Evolutionary conservation across 2,797 vertebrate species (phyloP), one percentile per base, ranked within the genome.

Genomic region (Leptodactylus fallax): DNA sequence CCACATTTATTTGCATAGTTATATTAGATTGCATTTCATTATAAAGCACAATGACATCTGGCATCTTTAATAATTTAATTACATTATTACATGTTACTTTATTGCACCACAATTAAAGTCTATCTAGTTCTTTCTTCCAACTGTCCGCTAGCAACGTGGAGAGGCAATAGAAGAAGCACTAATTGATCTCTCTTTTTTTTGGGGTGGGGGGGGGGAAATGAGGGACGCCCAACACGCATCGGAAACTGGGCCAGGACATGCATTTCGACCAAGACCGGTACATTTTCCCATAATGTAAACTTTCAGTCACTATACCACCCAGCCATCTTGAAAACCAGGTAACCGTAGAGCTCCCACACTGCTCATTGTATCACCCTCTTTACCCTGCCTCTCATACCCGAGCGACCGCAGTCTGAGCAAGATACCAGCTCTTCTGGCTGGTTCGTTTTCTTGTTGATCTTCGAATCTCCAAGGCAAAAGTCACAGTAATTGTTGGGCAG

Each of bases 401-500:
- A 99, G 90, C 97, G 97, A 27, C 98, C 98, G 1, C 98, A 99
- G 93, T 99, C 98, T 0, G 98, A 98, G 92, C 98, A 99, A n/a
- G 98, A 99, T 89, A 98, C 97, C 90, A 99, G 92, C 92, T 97
- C 97, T 86, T 98, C 97, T 0, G 98, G 96, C 27, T 98, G 97
- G 17, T 96, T 97, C 0, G 98, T 99, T 92, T 99, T 99, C 94
- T 97, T 98, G 91, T 99, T 98, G 92, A 96, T 96, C 91, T 96
- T 97, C 61, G 97, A 98, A 92, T 98, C 98, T 9, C 98, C 98
- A 92, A 99, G 92, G 88, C 98, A 99, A 94, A 99, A 99, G 91
- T 99, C 98, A 17, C 97, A 98, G 93, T 99, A 99, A 88, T 98
- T 98, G 93, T 99, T 99, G 87, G 98, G 98, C 87, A 98, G 85